Base-by-base conservation (phyloP, 92 coral and sea anemone genomes). In the Umimayanthus kanabou region DNA sequence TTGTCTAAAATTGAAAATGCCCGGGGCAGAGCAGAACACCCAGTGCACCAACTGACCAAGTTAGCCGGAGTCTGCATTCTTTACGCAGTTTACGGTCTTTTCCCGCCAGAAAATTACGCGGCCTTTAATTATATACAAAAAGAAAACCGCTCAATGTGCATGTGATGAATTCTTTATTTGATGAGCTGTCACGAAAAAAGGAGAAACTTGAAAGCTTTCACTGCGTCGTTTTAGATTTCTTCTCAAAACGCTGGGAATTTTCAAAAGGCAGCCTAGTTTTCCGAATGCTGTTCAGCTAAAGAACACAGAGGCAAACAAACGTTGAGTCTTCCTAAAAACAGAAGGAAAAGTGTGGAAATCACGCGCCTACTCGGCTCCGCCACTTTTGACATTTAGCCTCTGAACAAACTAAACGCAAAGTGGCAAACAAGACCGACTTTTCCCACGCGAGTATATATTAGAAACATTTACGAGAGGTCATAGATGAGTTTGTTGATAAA, bases 401-500 rank as follows among this genome's bases (percentile, higher is more conserved):
- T 80, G 69, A 28, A 57, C 72, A 9, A 57, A 29, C 9, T 16
- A 29, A 15, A 25, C 4, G 22, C 67, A n/a, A n/a, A n/a, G n/a
- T n/a, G n/a, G n/a, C n/a, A 80, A 57, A 28, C 84, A 18, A 15
- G 39, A 50, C 69, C 39, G 49, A 28, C 39, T 30, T 76, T 80
- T 80, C 72, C 66, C 45, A 30, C 43, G 77, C 77, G 72, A 70
- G 42, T 65, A 28, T 26, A 8, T 29, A 28, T 26, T 49, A 73
- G 14, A 23, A 83, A 83, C 67, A 70, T 43, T 33, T 67, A 81
- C 66, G 72, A 65, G 26, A 47, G 64, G 77, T 43, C 75, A 81
- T n/a, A 23, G n/a, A 40, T 7, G 42, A 33, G n/a, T 69, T 67
- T 39, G 9, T 45, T 69, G 58, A 82, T 43, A 82, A 25, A 82